Base-by-base conservation (phyloP, 2,797 vertebrate species). In the Pempheris klunzingeri region DNA sequence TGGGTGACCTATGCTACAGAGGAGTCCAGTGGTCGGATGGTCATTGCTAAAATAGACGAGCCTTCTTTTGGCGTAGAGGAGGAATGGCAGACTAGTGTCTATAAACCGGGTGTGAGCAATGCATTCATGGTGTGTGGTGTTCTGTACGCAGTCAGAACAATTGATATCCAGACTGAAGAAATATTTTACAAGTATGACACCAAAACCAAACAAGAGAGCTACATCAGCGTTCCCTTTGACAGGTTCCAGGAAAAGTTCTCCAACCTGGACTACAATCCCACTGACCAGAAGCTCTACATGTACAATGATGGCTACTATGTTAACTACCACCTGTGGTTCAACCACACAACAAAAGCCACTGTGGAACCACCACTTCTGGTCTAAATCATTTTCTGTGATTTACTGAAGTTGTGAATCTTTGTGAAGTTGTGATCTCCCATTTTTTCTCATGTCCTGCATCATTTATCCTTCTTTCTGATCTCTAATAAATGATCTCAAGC, bases 1-100 rank as follows among this genome's bases (percentile, higher is more conserved):
- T 97, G 93, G 92, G 92, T 95, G 39, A 93, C 93, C 18, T 96
- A 94, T 26, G 84, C 92, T 13, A 93, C 94, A 5, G 92, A 94
- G 4, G 67, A 81, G 24, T 90, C 92, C 8, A 80, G 63, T 0
- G 95, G 95, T 3, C 93, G 87, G 20, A 68, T 95, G 54, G 74
- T 93, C 36, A 74, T 96, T 17, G 93, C 92, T 71, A 94, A 83
- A 79, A 92, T 94, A 39, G 74, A 94, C 1, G 91, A 94, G 60
- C 22, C 36, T 0, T 87, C 90, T 11, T 93, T 95, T 67, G 87
- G 83, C 10, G 18, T 93, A 41, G 87, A 88, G 71, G 84, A 91
- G 22, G 84, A 88, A 74, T 92, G 86, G 90, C 44, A 81, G 67
- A 93, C 92, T 22, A 90, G 74, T 30, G 18, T 93, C 32, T 94